These are phyloP conservation scores for Piprites chloris DNA, from an alignment of 2,113 vertebrate species.

Conservation along the genomic window DNA sequence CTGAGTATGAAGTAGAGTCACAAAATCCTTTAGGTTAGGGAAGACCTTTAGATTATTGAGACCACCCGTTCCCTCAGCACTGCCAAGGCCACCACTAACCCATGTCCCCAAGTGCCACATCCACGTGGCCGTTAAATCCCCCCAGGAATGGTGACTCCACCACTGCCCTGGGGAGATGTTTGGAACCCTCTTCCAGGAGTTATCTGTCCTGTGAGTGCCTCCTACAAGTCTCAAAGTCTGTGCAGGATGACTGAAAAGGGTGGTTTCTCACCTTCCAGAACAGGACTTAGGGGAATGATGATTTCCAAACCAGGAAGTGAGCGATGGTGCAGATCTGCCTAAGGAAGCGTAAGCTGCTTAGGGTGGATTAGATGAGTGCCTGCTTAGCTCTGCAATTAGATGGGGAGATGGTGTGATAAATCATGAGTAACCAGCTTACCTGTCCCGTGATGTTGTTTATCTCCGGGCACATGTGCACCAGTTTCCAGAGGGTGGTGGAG, in stretches of 20 bases:
- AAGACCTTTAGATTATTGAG: neutral
- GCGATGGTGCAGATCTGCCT: neutral
- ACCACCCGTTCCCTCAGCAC: neutral
- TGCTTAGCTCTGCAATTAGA: conserved; percentile 34
- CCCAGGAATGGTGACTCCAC: neutral
- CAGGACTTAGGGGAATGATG: neutral
- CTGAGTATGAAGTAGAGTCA: neutral
- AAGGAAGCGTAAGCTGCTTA: conserved; percentile 23
- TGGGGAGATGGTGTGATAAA: conserved; percentile 32
- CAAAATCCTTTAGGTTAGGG: neutral
- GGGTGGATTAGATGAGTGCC: conserved; percentile 16
- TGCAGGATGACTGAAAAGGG: neutral
- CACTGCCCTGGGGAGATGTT: too few species aligned
- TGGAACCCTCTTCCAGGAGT: neutral
- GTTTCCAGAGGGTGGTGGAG: neutral
- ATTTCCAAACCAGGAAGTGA: conserved; percentile 15
- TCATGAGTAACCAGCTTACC: conserved; percentile 41
- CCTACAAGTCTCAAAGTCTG: neutral
- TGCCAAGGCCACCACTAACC: neutral
- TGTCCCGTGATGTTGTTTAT: conserved; percentile 24
- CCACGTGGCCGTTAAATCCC: neutral
- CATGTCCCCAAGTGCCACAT: neutral
- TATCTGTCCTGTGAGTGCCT: neutral
- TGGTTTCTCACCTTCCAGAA: neutral
- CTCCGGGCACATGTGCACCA: neutral